A percentile compares a stretch with the other conserved stretches of the same genome.
Evolutionary conservation across 2,113 vertebrate species (phyloP).

Genomic region (Chauna torquata): DNA sequence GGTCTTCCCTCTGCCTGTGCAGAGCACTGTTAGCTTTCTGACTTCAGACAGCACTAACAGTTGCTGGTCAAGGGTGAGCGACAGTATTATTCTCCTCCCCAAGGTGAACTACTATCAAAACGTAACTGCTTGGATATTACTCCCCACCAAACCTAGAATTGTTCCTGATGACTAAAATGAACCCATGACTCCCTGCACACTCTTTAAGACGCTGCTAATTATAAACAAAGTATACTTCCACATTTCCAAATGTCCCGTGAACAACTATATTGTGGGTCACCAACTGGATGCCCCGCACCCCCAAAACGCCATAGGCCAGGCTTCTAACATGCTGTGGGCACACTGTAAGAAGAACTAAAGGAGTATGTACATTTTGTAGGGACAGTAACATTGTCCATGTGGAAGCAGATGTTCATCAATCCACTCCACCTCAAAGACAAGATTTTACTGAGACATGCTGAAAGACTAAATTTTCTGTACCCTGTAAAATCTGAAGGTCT

Average conservation of each 20-base stretch:
- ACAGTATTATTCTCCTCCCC: background rate
- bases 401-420: background rate
- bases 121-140: background rate
- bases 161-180: background rate
- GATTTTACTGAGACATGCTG: background rate
- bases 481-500: background rate
- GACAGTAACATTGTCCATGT: background rate
- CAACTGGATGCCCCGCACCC: background rate
- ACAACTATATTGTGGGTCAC: rapidly evolving
- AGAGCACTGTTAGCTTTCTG: background rate
- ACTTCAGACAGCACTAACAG: background rate
- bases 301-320: rapidly evolving
- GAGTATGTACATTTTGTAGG: rapidly evolving
- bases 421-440: background rate
- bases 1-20: background rate
- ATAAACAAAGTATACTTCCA: too few relatives aligned
- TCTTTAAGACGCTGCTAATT: background rate
- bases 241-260: background rate
- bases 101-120: background rate
- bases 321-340: background rate
- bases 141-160: background rate
- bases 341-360: background rate
- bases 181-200: background rate
- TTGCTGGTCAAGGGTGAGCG: background rate
- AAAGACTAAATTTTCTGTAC: background rate